phyloP scores from a whole-genome alignment of 1,140 invertebrate species.

The Ericerus pela region DNA sequence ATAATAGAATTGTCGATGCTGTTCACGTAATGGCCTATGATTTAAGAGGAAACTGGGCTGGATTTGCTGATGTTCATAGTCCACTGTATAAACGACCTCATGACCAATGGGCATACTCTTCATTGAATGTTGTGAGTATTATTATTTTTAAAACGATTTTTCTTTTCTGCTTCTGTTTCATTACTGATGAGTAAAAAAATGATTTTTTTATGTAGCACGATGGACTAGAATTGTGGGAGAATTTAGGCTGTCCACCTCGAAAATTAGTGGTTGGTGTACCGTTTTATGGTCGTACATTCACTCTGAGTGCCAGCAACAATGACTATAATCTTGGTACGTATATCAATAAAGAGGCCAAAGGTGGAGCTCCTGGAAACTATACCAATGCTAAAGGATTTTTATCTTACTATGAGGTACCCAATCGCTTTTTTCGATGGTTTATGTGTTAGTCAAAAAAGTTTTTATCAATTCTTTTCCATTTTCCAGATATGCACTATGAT shows the following conservation, averaged over 20 bases:
- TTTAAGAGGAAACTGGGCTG: conserved; percentile 79
- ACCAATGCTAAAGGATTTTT: conserved; percentile 72
- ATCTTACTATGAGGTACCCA: conserved; percentile 54
- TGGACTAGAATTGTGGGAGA: conserved; percentile 66
- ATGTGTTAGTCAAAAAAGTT: background rate
- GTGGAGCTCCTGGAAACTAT: conserved; percentile 65
- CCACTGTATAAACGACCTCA: conserved; percentile 66
- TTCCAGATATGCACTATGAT: conserved; percentile 18
- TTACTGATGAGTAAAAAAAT: background rate
- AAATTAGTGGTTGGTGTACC: conserved; percentile 63
- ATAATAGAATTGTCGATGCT: conserved; percentile 44
- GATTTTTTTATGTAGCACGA: conserved; percentile 46
- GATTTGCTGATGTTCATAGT: conserved; percentile 73
- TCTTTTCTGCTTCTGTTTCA: background rate
- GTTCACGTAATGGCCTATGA: conserved; percentile 86
- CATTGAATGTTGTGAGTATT: conserved; percentile 63
- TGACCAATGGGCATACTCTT: conserved; percentile 75
- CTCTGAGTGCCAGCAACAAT: conserved; percentile 47
- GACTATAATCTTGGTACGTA: conserved; percentile 61
- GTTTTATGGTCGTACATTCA: conserved; percentile 38
- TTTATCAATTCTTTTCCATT: background rate
- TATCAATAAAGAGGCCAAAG: conserved; percentile 57
- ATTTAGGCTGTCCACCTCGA: conserved; percentile 67
- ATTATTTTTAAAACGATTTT: background rate
- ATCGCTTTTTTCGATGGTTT: background rate